phyloP scores from a whole-genome alignment of 2,113 vertebrate species.

The Manacus vitellinus region DNA sequence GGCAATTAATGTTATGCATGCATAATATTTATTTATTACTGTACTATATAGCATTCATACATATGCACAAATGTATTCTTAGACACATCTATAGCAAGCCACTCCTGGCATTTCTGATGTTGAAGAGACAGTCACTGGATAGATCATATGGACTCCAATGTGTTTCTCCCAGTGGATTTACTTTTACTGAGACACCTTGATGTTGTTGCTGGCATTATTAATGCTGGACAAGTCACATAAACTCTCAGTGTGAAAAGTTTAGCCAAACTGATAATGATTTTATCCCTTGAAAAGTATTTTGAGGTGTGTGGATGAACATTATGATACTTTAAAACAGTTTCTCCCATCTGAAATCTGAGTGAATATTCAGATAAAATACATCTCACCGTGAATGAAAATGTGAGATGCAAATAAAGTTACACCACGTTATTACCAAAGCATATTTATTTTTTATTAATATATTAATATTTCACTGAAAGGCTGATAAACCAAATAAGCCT shows the following conservation, averaged over 20 bases:
- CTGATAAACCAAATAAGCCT: neutral
- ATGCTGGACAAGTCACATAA: neutral
- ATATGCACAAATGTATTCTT: neutral
- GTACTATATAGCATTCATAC: neutral
- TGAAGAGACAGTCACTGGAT: neutral
- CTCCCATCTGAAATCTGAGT: neutral
- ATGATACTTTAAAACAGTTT: neutral
- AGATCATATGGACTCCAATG: neutral
- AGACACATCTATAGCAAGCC: neutral
- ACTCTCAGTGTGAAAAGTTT: neutral
- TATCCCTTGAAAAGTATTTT: neutral
- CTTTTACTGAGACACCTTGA: neutral
- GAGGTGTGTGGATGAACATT: neutral
- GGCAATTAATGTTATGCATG: neutral
- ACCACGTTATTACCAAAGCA: neutral
- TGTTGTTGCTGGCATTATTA: neutral
- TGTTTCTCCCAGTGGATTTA: neutral
- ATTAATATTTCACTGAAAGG: neutral
- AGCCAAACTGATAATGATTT: neutral
- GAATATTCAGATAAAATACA: neutral
- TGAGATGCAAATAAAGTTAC: neutral
- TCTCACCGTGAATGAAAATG: neutral
- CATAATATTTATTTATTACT: neutral
- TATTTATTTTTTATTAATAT: slow-evolving; percentile 23
- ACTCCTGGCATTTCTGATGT: neutral